Base-by-base conservation (phyloP, 2,113 vertebrate species). In the Beaufortia kweichowensis region DNA sequence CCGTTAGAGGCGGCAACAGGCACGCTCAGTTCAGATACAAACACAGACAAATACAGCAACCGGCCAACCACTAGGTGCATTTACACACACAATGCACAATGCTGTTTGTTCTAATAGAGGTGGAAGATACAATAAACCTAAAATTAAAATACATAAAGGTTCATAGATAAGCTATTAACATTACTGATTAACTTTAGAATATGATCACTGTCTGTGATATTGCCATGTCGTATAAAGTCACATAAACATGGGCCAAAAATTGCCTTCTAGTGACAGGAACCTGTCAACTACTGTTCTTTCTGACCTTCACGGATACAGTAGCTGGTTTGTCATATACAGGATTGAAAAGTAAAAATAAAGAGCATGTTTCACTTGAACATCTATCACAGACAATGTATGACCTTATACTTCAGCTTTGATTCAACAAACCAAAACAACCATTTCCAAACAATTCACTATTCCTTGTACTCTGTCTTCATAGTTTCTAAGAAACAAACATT, bases 1-100 rank as follows among this genome's bases (percentile, higher is more conserved):
- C 87, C 83, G 83, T 89, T 88, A 87, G 86, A 88, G 91, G 87
- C 87, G 87, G 89, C 86, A 88, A 92, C 90, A 91, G 90, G 90
- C 90, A 88, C 86, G 86, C 89, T 86, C 83, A 46, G 82, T 82
- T 88, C 86, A 84, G 89, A 90, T 89, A 88, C 86, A 90, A 86
- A 89, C 77, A 86, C 64, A 72, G 63, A 77, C 68, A 80, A 50
- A 78, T 72, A 64, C 80, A 28, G 50, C 77, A 70, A 64, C 77
- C 77, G 41, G 61, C 26, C 61, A 61, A 79, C 69, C 75, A 29
- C 17, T 48, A 74, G 57, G n/a, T 28, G 77, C 31, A 57, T 15
- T 11, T 41, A 23, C 55, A 43, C 62, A 81, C 59, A 74, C 87
- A 90, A 41, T 85, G 28, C 57, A 68, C 62, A 23, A 33, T 41